These are phyloP conservation scores for Trichomycterus rosablanca DNA, from an alignment of 2,113 vertebrate species.

Conservation along the genomic window DNA sequence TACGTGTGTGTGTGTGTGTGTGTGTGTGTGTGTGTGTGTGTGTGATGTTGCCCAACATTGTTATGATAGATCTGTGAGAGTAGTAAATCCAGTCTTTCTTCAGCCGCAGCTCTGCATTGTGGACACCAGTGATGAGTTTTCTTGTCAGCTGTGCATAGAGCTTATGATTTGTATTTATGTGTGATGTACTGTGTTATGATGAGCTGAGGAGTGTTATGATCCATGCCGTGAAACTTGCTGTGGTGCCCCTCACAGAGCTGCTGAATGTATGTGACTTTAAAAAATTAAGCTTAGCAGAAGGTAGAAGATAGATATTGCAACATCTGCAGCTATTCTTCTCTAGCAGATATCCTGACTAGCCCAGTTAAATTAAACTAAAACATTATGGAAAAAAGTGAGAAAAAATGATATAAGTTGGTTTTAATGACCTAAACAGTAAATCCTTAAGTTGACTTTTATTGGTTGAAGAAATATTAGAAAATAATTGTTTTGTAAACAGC, in stretches of 20 bases:
- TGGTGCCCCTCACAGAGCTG: conserved; percentile 18
- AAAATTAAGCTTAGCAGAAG: conserved; percentile 30
- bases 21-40: conserved; percentile 12
- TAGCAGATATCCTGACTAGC: background rate
- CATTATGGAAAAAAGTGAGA: background rate
- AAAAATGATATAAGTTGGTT: background rate
- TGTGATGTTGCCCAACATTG: background rate
- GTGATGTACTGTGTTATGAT: background rate
- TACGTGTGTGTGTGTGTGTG: conserved; percentile 10
- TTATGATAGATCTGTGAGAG: too few species aligned
- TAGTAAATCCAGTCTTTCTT: too few species aligned
- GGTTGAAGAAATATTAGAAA: too few species aligned
- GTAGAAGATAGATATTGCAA: conserved; percentile 23
- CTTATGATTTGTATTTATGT: conserved; percentile 3
- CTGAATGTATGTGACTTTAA: conserved; percentile 19
- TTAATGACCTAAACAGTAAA: too few species aligned
- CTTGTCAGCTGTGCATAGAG: background rate
- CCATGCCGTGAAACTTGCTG: conserved; percentile 5
- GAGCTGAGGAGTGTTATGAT: background rate
- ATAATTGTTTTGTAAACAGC: too few species aligned
- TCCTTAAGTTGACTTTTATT: too few species aligned
- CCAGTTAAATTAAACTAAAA: background rate
- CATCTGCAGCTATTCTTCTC: conserved; percentile 17
- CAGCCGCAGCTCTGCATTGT: conserved; percentile 4
- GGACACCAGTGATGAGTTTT: background rate